Base-by-base conservation (phyloP, 2,888 invertebrate species). In the Leptinotarsa tumamoca region DNA sequence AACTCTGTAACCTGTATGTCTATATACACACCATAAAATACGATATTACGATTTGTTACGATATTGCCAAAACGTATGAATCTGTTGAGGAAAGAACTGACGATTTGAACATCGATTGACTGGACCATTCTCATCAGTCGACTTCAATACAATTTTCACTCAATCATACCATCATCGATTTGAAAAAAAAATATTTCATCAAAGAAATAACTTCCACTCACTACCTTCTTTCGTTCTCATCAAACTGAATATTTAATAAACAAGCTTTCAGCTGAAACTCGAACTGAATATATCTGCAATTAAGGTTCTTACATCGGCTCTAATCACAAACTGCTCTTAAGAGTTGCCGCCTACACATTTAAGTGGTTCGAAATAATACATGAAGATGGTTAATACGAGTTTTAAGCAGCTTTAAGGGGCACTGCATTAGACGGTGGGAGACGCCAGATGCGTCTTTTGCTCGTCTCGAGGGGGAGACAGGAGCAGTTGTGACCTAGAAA, bases 301-400 rank as follows among this genome's bases (percentile, higher is more conserved):
- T 86, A 85, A 83, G 84, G 84, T 84, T 84, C 84, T 85, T 86
- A 85, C 83, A 79, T 78, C 72, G 80, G 70, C 78, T 78, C 79
- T 85, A 86, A 87, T 86, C 85, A 82, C 84, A 85, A 86, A 86
- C 85, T 86, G 85, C 86, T 86, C 84, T 86, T 85, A 85, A 85
- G 85, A 84, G 83, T 84, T 83, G 80, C 84, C 85, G 84, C 83
- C 85, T 85, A 83, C 84, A 80, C 84, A 83, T 85, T 87, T 86
- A 86, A 86, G 85, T 85, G 85, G 85, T 83, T 80, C 78, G 83
- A 86, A 87, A 87, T 87, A 87, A 87, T 87, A 86, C 86, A 87
- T 87, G 86, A 87, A 79, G 84, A 83, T 82, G 86, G 85, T 86
- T 86, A 86, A 87, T 87, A 86, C 85, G 82, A 85, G 86, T 84